Evolutionary conservation across 2,113 vertebrate genomes (phyloP).

Genomic region (Butorides virescens): DNA sequence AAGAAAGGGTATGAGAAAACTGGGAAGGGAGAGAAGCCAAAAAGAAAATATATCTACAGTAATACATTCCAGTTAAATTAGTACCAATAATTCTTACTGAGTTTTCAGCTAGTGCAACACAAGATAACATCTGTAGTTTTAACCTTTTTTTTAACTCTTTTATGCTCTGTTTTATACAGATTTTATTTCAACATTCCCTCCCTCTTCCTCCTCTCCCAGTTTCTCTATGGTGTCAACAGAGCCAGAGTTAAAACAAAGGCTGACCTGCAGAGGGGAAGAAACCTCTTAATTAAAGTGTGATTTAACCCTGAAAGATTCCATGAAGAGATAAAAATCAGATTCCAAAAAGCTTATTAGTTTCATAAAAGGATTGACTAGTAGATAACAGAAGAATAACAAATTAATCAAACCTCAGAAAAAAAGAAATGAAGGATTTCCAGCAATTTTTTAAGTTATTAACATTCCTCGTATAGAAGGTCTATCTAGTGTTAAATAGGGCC

Average conservation of each 20-base stretch:
- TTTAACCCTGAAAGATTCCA: conserved; percentile 9
- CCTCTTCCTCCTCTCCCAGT: neutral
- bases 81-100: conserved; percentile 35
- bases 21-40: conserved; percentile 19
- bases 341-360: conserved; percentile 6
- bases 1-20: conserved; percentile 47
- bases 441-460: neutral
- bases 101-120: neutral
- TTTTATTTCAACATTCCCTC: neutral
- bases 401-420: conserved; percentile 28
- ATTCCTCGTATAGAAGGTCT: neutral
- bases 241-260: conserved; percentile 5
- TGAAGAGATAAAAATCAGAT: conserved; percentile 24
- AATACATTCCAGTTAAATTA: conserved; percentile 48
- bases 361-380: neutral
- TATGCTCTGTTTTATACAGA: neutral
- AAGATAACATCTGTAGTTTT: neutral
- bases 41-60: conserved; percentile 33
- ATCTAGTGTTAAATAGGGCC: neutral
- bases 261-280: neutral
- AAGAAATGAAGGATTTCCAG: neutral
- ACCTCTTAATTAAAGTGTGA: neutral
- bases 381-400: conserved; percentile 50
- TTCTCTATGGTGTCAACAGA: neutral
- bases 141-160: neutral